Base-by-base conservation (phyloP, 2,888 invertebrate species). In the Ormyrus rosae region DNA sequence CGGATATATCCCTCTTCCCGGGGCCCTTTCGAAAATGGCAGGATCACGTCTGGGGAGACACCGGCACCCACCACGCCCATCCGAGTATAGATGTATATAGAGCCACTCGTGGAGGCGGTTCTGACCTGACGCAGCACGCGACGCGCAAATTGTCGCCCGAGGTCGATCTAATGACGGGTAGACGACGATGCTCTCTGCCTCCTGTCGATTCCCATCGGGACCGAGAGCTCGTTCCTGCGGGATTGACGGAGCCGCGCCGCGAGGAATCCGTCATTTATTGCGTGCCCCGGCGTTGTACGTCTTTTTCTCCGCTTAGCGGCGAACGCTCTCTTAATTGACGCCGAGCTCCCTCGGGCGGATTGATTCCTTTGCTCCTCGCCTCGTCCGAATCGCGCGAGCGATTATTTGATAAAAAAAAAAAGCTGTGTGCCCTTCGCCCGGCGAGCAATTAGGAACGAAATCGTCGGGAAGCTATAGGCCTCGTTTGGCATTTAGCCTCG, bases 401-500 rank as follows among this genome's bases (percentile, higher is more conserved):
- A 11, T 34, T 55, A 46, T 48, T 10, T 1, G 46, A 46, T 7
- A 11, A n/a, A 9, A 19, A 19, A 11, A n/a, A 8, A 19, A 19
- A n/a, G 60, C 34, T 56, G 63, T 56, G 63, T 50, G 6, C 55
- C 6, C 6, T 46, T 34, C 34, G 19, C 19, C 34, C 46, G 19
- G 46, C 11, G 61, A 61, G 58, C 63, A 13, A 71, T 80, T 72
- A 60, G n/a, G 34, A 61, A 68, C 34, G 60, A 68, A 76, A 76
- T 51, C 67, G 53, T 71, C 19, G 46, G 48, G 60, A 80, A 64
- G 88, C 89, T 88, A 89, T 89, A 86, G 87, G 87, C 87, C 88
- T 89, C 89, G 89, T 90, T 90, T 90, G 87, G 89, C 89, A 88
- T 88, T 88, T 87, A 87, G 88, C 84, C 58, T 64, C 71, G 85